Evolutionary conservation across 1,140 invertebrate species (phyloP), one percentile per base, ranked within the genome.

Genomic region (Trichonephila clavipes): DNA sequence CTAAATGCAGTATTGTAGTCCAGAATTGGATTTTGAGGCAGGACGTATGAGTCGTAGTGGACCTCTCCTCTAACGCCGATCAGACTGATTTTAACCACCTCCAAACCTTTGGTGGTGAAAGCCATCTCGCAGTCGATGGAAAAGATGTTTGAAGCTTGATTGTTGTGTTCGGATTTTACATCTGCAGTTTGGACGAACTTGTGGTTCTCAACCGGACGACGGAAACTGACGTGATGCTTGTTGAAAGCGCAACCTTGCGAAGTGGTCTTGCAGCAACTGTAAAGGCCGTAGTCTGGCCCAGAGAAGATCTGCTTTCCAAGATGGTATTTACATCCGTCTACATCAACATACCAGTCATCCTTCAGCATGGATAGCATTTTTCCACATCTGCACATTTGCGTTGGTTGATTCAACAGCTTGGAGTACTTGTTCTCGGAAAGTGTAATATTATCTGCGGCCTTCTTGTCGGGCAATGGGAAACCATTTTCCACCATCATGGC

Each of bases 41-140:
- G 97, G 2, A 99, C 98, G 62, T 97, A 96, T 14, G 97, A 96
- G 95, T 98, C 97, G 95, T 99, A 99, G 21, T 98, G 97, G 61
- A 97, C 97, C 95, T 97, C 97, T 94, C 97, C 97, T 94, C 98
- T 97, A 6, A 99, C 97, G 10, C 98, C 99, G 0, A 99, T 58
- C 40, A 93, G 28, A 19, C 61, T 89, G 10, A 88, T 97, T 94
- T 98, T 96, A 0, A 98, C 98, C 87, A 99, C 96, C 96, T 99
- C 99, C 94, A 98, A 96, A 7, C 99, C 99, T 95, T 97, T 96
- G 1, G 98, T 98, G 62, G 96, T 97, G 95, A 96, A 97, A 85
- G 94, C 96, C 96, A 99, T 99, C 97, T 99, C 98, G 97, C 98
- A 99, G 96, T 99, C 98, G 87, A 99, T 96, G 19, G 98, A 98